phyloP scores from a whole-genome alignment of 2,888 invertebrate species.

The Acrobasis suavella region DNA sequence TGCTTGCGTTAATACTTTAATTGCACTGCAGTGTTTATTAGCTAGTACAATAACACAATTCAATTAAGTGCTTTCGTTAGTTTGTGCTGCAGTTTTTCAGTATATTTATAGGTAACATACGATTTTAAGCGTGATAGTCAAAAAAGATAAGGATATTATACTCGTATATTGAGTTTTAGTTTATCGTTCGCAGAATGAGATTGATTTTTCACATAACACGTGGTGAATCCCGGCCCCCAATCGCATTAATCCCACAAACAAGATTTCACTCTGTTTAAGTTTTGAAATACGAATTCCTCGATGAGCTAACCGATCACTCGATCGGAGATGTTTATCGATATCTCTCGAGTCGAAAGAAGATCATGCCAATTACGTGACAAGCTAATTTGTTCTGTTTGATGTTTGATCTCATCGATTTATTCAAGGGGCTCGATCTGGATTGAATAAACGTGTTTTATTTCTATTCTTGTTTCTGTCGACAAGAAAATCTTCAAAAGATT shows the following conservation, averaged over 20 bases:
- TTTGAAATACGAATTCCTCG: not conserved
- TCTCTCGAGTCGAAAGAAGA: conserved; percentile 10
- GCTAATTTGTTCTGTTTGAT: conserved; percentile 34
- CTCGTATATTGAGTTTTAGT: too few species aligned
- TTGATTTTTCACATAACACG: too few species aligned
- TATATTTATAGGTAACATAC: too few species aligned
- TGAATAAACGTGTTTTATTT: not conserved
- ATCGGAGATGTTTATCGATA: conserved; percentile 17
- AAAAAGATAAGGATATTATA: too few species aligned
- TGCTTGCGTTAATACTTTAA: conserved; percentile 5
- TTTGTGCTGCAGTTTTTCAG: too few species aligned
- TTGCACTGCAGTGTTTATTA: conserved; percentile 12
- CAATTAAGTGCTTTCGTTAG: too few species aligned
- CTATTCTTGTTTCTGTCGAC: not conserved
- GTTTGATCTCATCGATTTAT: conserved; percentile 32
- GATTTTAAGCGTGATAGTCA: too few species aligned
- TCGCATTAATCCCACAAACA: not conserved
- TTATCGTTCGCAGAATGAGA: too few species aligned
- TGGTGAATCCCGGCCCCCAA: too few species aligned
- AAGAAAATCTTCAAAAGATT: not conserved
- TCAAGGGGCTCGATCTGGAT: not conserved
- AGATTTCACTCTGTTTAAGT: not conserved
- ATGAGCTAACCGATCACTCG: conserved; percentile 12
- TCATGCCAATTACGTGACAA: conserved; percentile 33
- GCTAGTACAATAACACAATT: not conserved